Evolutionary conservation across 1,140 invertebrate species (phyloP).

Genomic region (Calliphora vicina): DNA sequence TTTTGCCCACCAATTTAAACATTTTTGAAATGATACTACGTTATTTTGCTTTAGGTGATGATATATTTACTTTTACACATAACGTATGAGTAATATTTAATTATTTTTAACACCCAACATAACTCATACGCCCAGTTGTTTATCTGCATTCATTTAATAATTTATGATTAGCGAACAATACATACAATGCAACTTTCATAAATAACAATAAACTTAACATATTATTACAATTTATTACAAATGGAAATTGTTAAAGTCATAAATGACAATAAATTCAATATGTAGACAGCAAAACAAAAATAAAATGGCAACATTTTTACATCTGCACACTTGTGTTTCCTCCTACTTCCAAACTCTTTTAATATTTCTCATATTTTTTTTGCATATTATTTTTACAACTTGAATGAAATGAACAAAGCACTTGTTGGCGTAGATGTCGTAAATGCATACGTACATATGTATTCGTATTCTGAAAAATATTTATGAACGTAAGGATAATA

Average conservation of each 20-base stretch:
- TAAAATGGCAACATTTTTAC: not conserved
- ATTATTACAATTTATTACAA: constrained; percentile 7
- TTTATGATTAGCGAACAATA: not conserved
- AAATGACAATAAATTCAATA: constrained; percentile 11
- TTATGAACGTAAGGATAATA: not conserved
- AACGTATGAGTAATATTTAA: not conserved
- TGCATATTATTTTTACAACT: not conserved
- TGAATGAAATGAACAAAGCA: not conserved
- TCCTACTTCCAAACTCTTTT: not conserved
- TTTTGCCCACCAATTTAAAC: no score
- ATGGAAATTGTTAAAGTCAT: constrained; percentile 12
- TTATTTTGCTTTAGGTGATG: no score
- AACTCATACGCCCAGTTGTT: not conserved
- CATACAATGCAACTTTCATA: not conserved
- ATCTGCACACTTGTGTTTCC: not conserved
- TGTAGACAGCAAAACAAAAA: not conserved
- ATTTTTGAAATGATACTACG: no score
- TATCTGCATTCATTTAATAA: not conserved
- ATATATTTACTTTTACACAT: not conserved
- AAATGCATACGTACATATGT: not conserved
- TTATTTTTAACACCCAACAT: not conserved
- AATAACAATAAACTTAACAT: not conserved
- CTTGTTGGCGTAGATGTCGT: not conserved
- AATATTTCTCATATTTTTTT: not conserved
- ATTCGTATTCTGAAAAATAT: not conserved